phyloP scores from a whole-genome alignment of 2,888 invertebrate species.

The Xanthia togata region DNA sequence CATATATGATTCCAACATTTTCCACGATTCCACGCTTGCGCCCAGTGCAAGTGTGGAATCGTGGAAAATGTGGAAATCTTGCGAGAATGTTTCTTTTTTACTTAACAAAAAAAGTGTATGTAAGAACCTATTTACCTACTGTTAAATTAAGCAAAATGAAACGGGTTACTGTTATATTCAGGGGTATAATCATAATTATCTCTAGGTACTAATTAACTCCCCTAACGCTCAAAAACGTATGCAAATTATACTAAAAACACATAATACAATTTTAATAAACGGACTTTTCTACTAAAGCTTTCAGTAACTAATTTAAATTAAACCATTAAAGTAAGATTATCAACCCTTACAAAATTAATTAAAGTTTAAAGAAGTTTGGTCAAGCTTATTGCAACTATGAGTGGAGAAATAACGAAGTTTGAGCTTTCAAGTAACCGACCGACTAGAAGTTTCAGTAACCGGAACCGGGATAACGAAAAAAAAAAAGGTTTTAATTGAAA shows the following conservation, averaged over 20 bases:
- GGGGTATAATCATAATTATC: not conserved
- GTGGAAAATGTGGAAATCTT: too few species aligned
- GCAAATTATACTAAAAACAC: conserved; percentile 31
- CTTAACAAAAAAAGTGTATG: too few species aligned
- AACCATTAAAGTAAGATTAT: conserved; percentile 63
- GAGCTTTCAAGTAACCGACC: conserved; percentile 68
- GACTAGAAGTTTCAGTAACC: conserved; percentile 66
- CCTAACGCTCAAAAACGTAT: conserved; percentile 7
- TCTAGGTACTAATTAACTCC: not conserved
- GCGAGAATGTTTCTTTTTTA: too few species aligned
- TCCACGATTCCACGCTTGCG: too few species aligned
- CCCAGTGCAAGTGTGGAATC: too few species aligned
- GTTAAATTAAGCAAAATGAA: not conserved
- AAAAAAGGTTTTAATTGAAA: conserved; percentile 73
- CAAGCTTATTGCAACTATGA: conserved; percentile 78
- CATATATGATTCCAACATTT: too few species aligned
- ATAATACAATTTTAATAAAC: conserved; percentile 51
- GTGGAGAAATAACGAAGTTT: conserved; percentile 73
- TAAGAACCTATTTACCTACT: not conserved
- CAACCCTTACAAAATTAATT: conserved; percentile 73
- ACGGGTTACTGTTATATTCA: not conserved
- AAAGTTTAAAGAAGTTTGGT: conserved; percentile 76
- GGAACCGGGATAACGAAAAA: conserved; percentile 67
- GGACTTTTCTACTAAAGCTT: conserved; percentile 22
- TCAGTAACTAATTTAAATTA: conserved; percentile 49